phyloP scores from a whole-genome alignment of 2,888 invertebrate species.

The Lycia hirtaria region DNA sequence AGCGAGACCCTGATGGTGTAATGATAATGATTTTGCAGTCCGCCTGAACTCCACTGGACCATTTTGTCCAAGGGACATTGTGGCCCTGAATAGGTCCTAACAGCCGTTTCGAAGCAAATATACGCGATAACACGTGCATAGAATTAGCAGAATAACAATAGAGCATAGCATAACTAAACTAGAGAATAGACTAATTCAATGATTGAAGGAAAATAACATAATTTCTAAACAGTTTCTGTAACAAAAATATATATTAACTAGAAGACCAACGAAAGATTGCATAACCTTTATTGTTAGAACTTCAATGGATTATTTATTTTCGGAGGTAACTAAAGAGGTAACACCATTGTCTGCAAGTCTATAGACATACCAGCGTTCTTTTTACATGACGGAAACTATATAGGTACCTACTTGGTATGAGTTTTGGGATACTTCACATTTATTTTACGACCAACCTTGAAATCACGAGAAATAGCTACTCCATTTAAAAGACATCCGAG shows the following conservation, averaged over 20 bases:
- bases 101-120: too few relatives aligned
- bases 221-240: constrained; percentile 17
- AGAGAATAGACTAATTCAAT: constrained; percentile 3
- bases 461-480: too few relatives aligned
- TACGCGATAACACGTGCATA: constrained; percentile 11
- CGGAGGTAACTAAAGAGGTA: constrained; percentile 11
- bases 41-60: too few relatives aligned
- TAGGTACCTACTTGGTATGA: background rate
- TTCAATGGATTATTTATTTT: constrained; percentile 32
- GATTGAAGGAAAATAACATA: constrained; percentile 12
- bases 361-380: constrained; percentile 7
- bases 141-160: constrained; percentile 13
- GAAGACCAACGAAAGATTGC: constrained; percentile 29
- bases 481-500: too few relatives aligned
- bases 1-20: too few relatives aligned
- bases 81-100: too few relatives aligned
- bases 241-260: constrained; percentile 23
- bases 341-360: constrained; percentile 14
- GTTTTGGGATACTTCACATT: too few relatives aligned
- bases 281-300: constrained; percentile 28
- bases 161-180: constrained; percentile 11
- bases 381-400: background rate
- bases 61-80: too few relatives aligned
- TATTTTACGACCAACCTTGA: too few relatives aligned
- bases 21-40: too few relatives aligned